phyloP scores from a whole-genome alignment of 2,888 invertebrate genomes.

The Pimpla rufipes region DNA sequence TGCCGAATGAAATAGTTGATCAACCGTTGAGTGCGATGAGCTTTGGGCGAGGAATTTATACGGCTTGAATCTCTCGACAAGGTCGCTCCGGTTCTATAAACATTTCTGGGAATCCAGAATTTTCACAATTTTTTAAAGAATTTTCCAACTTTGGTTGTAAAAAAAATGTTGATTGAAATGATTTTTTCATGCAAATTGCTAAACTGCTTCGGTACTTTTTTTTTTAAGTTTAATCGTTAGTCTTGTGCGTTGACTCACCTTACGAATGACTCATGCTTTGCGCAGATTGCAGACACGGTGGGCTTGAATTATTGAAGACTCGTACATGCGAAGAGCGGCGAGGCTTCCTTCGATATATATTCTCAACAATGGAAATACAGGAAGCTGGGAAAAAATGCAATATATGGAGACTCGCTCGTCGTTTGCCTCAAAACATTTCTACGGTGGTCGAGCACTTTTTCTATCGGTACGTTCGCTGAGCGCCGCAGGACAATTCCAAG shows the following conservation, averaged over 20 bases:
- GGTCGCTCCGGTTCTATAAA: neutral
- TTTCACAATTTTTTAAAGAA: neutral
- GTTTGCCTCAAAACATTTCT: slow-evolving; percentile 79
- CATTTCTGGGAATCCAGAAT: neutral
- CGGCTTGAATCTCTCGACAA: neutral
- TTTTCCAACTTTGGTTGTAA: too few species aligned
- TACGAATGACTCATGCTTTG: slow-evolving; percentile 5
- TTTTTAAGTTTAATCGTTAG: neutral
- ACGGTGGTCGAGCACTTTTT: slow-evolving; percentile 78
- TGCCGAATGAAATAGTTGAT: neutral
- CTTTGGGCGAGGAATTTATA: neutral
- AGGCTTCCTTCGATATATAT: neutral
- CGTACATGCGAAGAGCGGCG: neutral
- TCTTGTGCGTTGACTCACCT: neutral
- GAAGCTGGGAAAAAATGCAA: slow-evolving; percentile 19
- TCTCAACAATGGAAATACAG: slow-evolving; percentile 45
- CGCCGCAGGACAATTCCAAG: neutral
- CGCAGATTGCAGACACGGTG: neutral
- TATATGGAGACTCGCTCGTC: slow-evolving; percentile 65
- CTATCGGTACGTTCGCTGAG: slow-evolving; percentile 75
- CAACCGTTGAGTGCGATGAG: neutral
- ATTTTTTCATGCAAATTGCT: too few species aligned
- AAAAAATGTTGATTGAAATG: too few species aligned
- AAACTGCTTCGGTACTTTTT: too few species aligned
- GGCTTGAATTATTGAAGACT: neutral